These are phyloP conservation scores for Cactoblastis cactorum DNA, from an alignment of 2,888 invertebrate genomes.

Conservation along the genomic window DNA sequence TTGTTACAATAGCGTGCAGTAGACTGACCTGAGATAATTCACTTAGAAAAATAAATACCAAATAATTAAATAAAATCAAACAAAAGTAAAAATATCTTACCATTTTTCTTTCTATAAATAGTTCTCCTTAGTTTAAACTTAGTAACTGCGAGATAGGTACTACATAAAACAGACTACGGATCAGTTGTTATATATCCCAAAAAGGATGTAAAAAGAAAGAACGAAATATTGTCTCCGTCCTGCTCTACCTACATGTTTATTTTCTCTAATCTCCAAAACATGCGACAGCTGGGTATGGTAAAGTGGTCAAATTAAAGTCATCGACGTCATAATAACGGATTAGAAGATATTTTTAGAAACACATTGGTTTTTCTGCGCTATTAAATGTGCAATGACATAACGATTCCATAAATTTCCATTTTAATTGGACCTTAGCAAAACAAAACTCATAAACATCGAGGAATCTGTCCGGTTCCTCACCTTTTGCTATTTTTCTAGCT, in stretches of 20 bases:
- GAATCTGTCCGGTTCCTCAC: neutral
- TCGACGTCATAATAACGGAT: neutral
- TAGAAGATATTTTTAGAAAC: neutral
- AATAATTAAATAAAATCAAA: neutral
- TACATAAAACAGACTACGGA: neutral
- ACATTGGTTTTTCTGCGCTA: constrained; percentile 23
- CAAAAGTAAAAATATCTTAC: neutral
- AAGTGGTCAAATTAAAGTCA: neutral
- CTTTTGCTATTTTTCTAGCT: no score
- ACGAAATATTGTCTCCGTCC: neutral
- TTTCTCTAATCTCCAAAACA: neutral
- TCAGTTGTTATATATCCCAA: neutral
- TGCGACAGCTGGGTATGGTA: neutral
- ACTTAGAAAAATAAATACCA: no score
- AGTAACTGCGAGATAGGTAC: neutral
- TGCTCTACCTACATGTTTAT: neutral
- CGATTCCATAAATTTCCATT: neutral
- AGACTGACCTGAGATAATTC: no score
- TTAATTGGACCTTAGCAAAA: neutral
- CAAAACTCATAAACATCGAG: neutral
- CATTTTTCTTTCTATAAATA: neutral
- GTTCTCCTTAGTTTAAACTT: neutral
- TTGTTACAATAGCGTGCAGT: no score
- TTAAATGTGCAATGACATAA: neutral
- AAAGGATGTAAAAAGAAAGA: neutral